A percentile compares a stretch with the other conserved stretches of the same genome.
These are phyloP conservation scores for Apocrypta bakeri DNA, from an alignment of 1,140 invertebrate genomes.

Conservation along the genomic window DNA sequence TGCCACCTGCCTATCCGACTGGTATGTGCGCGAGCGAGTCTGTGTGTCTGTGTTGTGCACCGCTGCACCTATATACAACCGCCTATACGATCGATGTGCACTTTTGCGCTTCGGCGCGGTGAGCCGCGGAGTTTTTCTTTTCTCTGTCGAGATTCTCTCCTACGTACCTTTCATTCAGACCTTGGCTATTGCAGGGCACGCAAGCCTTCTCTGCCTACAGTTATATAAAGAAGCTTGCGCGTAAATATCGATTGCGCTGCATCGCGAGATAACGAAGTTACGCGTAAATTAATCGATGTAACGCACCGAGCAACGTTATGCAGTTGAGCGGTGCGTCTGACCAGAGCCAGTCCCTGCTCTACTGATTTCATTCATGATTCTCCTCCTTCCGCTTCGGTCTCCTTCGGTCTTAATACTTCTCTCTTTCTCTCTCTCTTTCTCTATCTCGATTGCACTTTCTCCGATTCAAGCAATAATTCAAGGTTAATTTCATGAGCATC, in stretches of 20 bases:
- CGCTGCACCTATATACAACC: background rate
- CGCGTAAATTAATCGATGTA: no score
- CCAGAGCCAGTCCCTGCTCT: background rate
- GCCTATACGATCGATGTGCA: conserved; percentile 14
- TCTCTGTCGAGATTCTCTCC: background rate
- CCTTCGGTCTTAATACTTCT: background rate
- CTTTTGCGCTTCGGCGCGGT: conserved; percentile 5
- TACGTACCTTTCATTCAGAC: background rate
- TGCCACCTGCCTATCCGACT: conserved; percentile 64
- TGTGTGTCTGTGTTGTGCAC: background rate
- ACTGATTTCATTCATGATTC: conserved; percentile 12
- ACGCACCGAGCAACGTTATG: no score
- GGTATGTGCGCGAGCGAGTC: conserved; percentile 52
- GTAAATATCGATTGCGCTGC: no score
- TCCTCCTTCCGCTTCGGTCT: background rate
- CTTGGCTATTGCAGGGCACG: no score
- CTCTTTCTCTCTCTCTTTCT: no score
- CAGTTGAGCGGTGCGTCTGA: no score
- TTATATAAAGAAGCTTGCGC: no score
- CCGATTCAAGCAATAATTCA: no score
- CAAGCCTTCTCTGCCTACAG: background rate
- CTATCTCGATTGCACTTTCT: no score
- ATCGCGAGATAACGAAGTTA: no score
- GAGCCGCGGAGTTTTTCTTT: background rate
- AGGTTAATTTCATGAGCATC: no score